Evolutionary conservation across 2,113 vertebrate genomes (phyloP).

Genomic region (Phalacrocorax carbo): DNA sequence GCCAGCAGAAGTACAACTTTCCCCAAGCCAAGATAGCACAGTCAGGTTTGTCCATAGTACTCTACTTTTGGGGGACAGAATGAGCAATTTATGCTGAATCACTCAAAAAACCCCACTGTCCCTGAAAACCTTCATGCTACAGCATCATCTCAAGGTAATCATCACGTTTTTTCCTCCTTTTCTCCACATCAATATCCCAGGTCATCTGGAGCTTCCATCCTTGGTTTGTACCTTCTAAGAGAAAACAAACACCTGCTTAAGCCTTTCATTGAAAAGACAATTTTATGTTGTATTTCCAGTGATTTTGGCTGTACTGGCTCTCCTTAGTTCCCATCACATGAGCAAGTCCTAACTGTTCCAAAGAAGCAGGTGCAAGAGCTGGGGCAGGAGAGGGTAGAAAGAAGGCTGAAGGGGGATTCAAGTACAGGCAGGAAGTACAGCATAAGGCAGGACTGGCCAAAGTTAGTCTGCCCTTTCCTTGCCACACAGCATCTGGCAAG

Average conservation of each 20-base stretch:
- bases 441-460: background rate
- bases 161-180: background rate
- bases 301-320: background rate
- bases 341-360: background rate
- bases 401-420: background rate
- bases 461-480: background rate
- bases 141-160: background rate
- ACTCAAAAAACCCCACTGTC: background rate
- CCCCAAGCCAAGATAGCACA: background rate
- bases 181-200: background rate
- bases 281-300: background rate
- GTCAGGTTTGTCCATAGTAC: background rate
- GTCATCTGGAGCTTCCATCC: background rate
- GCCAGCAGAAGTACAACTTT: background rate
- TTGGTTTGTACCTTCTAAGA: background rate
- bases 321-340: background rate
- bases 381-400: background rate
- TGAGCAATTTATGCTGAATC: background rate
- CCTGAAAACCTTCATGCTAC: background rate
- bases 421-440: background rate
- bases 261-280: background rate
- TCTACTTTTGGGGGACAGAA: background rate
- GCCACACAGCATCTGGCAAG: background rate
- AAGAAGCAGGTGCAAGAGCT: background rate
- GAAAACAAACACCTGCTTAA: background rate